phyloP scores from a whole-genome alignment of 2,113 vertebrate species.

The Hippocampus barbouri region DNA sequence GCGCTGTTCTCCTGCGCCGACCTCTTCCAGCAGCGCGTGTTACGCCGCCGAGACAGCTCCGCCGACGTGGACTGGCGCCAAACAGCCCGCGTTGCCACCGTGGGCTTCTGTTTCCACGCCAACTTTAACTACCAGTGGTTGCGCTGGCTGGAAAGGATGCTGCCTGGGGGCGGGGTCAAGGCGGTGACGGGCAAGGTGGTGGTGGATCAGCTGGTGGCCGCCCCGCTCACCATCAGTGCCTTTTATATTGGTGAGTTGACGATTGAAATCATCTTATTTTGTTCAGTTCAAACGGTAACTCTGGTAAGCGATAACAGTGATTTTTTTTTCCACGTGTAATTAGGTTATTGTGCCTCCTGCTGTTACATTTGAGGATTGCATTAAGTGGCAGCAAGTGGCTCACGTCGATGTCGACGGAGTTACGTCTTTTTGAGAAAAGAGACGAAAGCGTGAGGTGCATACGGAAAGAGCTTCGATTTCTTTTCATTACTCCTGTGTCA shows the following conservation, averaged over 20 bases:
- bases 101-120: constrained; percentile 78
- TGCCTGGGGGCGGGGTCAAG: constrained; percentile 64
- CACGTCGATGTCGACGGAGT: no score
- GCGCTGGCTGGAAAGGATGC: constrained; percentile 68
- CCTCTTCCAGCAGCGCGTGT: constrained; percentile 73
- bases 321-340: no score
- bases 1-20: constrained; percentile 76
- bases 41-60: constrained; percentile 29
- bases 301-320: no score
- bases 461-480: no score
- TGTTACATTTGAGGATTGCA: no score
- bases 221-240: constrained; percentile 75
- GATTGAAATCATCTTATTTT: neutral
- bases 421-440: no score
- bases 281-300: no score
- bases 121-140: constrained; percentile 81
- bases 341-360: no score
- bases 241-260: constrained; percentile 73
- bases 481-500: no score
- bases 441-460: no score
- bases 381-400: no score
- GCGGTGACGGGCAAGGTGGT: constrained; percentile 69
- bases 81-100: constrained; percentile 69
- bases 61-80: constrained; percentile 64
- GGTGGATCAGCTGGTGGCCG: constrained; percentile 74